These are phyloP conservation scores for Cyanoderma ruficeps DNA, from an alignment of 2,113 vertebrate genomes.

Conservation along the genomic window DNA sequence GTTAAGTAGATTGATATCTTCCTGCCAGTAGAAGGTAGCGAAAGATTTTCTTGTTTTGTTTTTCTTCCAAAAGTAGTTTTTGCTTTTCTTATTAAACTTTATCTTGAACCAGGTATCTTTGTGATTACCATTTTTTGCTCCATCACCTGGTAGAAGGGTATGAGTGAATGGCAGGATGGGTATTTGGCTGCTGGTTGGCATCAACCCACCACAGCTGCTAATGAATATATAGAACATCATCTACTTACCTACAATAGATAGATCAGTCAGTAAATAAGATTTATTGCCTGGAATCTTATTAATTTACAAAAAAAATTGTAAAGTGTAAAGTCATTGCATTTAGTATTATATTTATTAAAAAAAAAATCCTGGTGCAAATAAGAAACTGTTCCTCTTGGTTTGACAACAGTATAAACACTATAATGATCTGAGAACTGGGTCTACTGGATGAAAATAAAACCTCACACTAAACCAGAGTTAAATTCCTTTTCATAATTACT, in stretches of 20 bases:
- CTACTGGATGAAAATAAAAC: not conserved
- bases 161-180: not conserved
- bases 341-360: not conserved
- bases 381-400: not conserved
- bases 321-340: not conserved
- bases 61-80: not conserved
- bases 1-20: not conserved
- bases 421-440: not conserved
- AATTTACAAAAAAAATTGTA: not conserved
- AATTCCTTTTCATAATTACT: not conserved
- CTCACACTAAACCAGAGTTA: not conserved
- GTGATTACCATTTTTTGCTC: not conserved
- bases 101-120: not conserved
- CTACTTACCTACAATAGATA: not conserved
- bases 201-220: not conserved
- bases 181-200: not conserved
- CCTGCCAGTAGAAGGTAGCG: not conserved
- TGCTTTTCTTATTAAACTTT: not conserved
- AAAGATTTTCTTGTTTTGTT: not conserved
- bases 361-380: not conserved
- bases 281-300: not conserved
- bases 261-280: not conserved
- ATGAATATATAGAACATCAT: not conserved
- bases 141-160: not conserved
- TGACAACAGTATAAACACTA: not conserved